A percentile compares a stretch with the other conserved stretches of the same genome.
Evolutionary conservation across 2,797 vertebrate species (phyloP).

Genomic region (Enteromius fasciolatus): DNA sequence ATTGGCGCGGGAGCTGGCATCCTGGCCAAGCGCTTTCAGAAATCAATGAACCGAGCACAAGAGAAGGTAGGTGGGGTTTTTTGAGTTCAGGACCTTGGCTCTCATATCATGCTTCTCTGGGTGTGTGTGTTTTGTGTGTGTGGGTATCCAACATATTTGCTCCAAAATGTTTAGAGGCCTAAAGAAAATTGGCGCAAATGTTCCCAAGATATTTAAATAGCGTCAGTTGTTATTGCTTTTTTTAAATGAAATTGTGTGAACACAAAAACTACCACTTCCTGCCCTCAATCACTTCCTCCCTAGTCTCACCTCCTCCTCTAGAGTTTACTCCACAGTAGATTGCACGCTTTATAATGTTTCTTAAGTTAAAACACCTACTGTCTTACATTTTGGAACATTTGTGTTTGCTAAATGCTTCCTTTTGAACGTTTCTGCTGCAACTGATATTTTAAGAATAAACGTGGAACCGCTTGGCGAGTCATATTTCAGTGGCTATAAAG

Average conservation of each 20-base stretch:
- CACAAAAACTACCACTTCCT: conserved; percentile 49
- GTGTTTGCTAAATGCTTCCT: not conserved
- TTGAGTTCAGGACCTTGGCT: not conserved
- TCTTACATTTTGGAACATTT: not conserved
- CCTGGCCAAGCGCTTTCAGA: conserved; percentile 91
- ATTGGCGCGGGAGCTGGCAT: conserved; percentile 86
- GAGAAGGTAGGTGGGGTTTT: conserved; percentile 84
- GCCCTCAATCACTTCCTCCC: conserved; percentile 54
- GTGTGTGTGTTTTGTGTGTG: not conserved
- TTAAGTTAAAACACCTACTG: not conserved
- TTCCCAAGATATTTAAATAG: not conserved
- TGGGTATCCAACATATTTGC: not conserved
- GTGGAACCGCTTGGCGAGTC: not conserved
- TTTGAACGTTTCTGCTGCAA: not conserved
- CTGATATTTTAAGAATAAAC: conserved; percentile 12
- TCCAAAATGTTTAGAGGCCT: not conserved
- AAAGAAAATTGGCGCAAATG: not conserved
- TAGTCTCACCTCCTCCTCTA: not conserved
- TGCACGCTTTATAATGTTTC: not conserved
- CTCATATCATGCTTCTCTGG: not conserved
- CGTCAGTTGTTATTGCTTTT: not conserved
- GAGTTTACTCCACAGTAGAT: not conserved
- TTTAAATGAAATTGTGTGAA: conserved; percentile 1
- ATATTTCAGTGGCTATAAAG: not conserved
- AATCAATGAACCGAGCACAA: conserved; percentile 88